A percentile compares a stretch with the other conserved stretches of the same genome.
Evolutionary conservation across 2,888 invertebrate species (phyloP).

Genomic region (Sarcophaga rosellei): DNA sequence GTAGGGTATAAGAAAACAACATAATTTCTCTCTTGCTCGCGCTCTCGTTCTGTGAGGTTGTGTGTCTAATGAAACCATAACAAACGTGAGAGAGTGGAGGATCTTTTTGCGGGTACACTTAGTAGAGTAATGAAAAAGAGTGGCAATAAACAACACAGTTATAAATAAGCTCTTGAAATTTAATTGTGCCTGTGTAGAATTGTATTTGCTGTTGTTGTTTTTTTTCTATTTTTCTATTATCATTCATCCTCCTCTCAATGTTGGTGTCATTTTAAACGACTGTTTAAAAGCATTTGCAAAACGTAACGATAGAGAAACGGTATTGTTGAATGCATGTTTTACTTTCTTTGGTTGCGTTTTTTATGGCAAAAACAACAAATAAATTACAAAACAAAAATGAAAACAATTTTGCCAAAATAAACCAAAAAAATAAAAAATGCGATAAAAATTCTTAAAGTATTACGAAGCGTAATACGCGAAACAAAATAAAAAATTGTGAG

Average conservation of each 20-base stretch:
- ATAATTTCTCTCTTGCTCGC: no score
- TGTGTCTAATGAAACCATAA: no score
- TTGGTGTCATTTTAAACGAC: conserved; percentile 47
- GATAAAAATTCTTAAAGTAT: conserved; percentile 57
- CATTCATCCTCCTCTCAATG: conserved; percentile 52
- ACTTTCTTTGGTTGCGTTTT: conserved; percentile 9
- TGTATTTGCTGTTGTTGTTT: not conserved
- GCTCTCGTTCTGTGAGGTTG: no score
- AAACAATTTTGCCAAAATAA: conserved; percentile 24
- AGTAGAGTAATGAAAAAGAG: no score
- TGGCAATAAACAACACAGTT: not conserved
- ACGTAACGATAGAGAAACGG: conserved; percentile 47
- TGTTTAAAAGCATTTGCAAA: conserved; percentile 53
- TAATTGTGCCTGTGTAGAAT: conserved; percentile 31
- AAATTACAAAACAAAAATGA: conserved; percentile 24
- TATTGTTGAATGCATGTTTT: conserved; percentile 46
- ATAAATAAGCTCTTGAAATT: conserved; percentile 47
- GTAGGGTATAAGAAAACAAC: no score
- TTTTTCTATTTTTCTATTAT: not conserved
- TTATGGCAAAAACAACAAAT: conserved; percentile 60
- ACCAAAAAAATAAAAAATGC: not conserved
- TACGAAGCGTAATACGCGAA: conserved; percentile 26
- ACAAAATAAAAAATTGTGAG: not conserved
- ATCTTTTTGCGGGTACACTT: no score
- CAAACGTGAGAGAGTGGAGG: no score